Conservation (phyloP, 2,888 invertebrate species). For the Ormyrus rosae region DNA sequence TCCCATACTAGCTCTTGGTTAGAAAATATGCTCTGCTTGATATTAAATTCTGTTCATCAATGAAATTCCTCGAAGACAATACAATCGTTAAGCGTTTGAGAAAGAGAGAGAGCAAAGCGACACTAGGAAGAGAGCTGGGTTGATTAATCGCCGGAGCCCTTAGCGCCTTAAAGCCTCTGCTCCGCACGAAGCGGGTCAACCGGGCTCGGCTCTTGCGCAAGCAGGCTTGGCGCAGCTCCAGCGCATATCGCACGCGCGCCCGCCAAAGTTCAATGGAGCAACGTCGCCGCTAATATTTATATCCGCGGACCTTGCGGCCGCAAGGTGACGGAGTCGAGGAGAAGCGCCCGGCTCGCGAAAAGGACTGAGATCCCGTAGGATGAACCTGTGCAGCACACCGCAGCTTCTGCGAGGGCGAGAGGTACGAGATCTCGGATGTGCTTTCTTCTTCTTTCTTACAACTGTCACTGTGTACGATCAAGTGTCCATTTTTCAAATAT, state of each 20-base stretch:
- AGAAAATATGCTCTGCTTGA: too few relatives aligned
- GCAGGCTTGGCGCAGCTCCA: slow-evolving; percentile 45
- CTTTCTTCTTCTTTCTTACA: neutral
- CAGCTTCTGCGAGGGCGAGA: neutral
- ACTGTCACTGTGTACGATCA: too few relatives aligned
- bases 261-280: slow-evolving; percentile 76
- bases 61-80: too few relatives aligned
- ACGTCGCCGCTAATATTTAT: slow-evolving; percentile 60
- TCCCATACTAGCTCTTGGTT: too few relatives aligned
- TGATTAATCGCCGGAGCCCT: too few relatives aligned
- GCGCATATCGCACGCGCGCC: slow-evolving; percentile 16
- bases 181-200: slow-evolving; percentile 69
- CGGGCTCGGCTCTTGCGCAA: slow-evolving; percentile 67
- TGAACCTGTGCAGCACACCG: neutral
- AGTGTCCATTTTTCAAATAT: too few relatives aligned
- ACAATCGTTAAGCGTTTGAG: too few relatives aligned
- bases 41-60: too few relatives aligned
- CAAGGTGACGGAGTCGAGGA: neutral
- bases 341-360: too few relatives aligned
- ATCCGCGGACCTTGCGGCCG: slow-evolving; percentile 14
- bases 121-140: too few relatives aligned
- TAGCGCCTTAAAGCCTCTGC: too few relatives aligned
- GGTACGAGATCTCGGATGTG: neutral
- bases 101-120: too few relatives aligned
- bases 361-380: neutral